Evolutionary conservation across 2,797 vertebrate genomes (phyloP).

Genomic region (Hypotaenidia okinawae): DNA sequence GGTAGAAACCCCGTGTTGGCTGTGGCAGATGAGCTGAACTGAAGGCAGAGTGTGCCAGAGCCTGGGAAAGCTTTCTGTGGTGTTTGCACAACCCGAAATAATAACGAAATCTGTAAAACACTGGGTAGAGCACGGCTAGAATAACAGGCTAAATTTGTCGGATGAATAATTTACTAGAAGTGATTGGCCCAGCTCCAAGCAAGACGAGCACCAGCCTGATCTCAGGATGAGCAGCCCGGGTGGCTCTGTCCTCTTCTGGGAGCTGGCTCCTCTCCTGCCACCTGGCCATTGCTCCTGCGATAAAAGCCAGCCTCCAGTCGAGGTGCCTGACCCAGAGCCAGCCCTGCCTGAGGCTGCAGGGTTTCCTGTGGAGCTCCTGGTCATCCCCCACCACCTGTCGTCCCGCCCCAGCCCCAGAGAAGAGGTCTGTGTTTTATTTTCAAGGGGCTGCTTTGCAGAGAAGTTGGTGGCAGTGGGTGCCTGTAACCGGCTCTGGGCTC

Average conservation of each 20-base stretch:
- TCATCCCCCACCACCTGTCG: background rate
- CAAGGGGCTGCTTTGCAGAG: background rate
- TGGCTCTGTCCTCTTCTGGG: background rate
- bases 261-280: background rate
- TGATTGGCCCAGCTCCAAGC: slow-evolving; percentile 30
- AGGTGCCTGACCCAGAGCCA: background rate
- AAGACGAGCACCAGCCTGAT: background rate
- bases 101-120: slow-evolving; percentile 65
- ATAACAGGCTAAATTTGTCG: slow-evolving; percentile 58
- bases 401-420: background rate
- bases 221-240: background rate
- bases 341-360: background rate
- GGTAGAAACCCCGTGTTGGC: background rate
- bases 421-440: background rate
- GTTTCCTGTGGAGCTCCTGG: background rate
- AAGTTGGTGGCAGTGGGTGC: background rate
- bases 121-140: slow-evolving; percentile 43
- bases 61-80: slow-evolving; percentile 15
- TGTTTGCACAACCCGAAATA: slow-evolving; percentile 62
- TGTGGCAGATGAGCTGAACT: slow-evolving; percentile 25
- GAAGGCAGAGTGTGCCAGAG: slow-evolving; percentile 2
- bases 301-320: background rate
- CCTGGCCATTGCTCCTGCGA: background rate
- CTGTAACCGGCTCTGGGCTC: background rate
- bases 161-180: slow-evolving; percentile 69